phyloP scores from a whole-genome alignment of 35 echinoderm and acorn worm genomes.

The Acanthaster planci region DNA sequence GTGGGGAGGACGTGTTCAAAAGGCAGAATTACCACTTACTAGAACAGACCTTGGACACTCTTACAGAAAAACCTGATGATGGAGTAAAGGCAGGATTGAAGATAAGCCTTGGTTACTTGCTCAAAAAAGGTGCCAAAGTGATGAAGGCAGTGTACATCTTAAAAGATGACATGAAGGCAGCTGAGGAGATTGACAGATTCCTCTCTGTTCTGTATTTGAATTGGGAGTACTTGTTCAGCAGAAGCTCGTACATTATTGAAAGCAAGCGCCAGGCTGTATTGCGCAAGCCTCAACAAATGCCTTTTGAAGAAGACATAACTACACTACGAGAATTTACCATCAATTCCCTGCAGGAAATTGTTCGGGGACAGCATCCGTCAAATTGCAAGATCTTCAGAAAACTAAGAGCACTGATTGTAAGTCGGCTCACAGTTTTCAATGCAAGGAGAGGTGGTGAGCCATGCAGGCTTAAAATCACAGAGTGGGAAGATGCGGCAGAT shows the following conservation, averaged over 20 bases:
- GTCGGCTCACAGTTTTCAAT: conserved; percentile 48
- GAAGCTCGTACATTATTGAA: not conserved
- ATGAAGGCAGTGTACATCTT: conserved; percentile 27
- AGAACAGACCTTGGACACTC: not conserved
- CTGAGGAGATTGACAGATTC: not conserved
- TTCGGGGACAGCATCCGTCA: not conserved
- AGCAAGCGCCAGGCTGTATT: not conserved
- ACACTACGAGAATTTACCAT: not conserved
- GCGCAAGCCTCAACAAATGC: not conserved
- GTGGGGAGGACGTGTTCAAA: not conserved
- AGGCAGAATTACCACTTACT: not conserved
- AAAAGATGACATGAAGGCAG: conserved; percentile 21
- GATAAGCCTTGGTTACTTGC: conserved; percentile 14
- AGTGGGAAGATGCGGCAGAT: conserved; percentile 41
- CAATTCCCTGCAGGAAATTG: not conserved
- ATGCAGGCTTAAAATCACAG: conserved; percentile 14
- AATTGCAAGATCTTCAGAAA: not conserved
- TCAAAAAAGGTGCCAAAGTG: conserved; percentile 38
- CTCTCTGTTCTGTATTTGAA: not conserved
- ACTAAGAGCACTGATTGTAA: conserved; percentile 36
- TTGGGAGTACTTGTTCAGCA: conserved; percentile 20
- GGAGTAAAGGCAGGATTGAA: conserved; percentile 16
- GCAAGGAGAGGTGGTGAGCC: conserved; percentile 49
- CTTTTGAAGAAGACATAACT: not conserved
- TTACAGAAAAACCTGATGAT: not conserved